Percentiles rank a stretch among this genome's conserved stretches.
These are phyloP conservation scores for Euwallacea similis DNA, from an alignment of 1,140 invertebrate genomes.

Conservation along the genomic window DNA sequence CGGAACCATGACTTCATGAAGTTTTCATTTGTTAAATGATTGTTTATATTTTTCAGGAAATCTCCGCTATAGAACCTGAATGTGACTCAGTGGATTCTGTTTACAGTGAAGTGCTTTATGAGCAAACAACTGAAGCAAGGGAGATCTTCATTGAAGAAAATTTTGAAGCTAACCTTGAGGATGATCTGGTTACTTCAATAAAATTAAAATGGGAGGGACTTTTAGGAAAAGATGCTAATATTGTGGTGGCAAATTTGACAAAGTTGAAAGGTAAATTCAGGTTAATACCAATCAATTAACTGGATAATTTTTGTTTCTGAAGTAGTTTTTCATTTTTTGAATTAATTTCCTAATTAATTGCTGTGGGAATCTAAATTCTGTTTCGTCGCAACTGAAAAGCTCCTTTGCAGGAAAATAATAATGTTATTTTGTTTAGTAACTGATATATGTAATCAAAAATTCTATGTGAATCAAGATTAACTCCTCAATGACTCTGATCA, in stretches of 20 bases:
- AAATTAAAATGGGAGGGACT: constrained; percentile 72
- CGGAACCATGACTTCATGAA: background rate
- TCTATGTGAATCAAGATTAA: too few species aligned
- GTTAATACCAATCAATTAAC: background rate
- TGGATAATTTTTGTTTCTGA: background rate
- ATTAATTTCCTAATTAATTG: too few species aligned
- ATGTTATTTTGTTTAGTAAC: background rate
- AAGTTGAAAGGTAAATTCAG: constrained; percentile 71
- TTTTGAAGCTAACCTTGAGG: constrained; percentile 56
- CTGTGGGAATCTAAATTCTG: too few species aligned
- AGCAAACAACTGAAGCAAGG: constrained; percentile 59
- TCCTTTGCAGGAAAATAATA: background rate
- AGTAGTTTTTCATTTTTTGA: background rate
- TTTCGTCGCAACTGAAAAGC: background rate
- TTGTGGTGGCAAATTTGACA: constrained; percentile 77
- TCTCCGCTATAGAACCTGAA: constrained; percentile 62
- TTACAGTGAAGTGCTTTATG: constrained; percentile 55
- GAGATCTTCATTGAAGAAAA: constrained; percentile 62
- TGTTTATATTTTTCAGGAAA: constrained; percentile 11
- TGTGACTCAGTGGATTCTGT: constrained; percentile 66
- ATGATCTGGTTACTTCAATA: constrained; percentile 61
- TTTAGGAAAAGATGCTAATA: constrained; percentile 70
- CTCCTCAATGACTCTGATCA: too few species aligned
- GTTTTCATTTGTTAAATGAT: constrained; percentile 5
- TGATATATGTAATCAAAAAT: too few species aligned